Percentiles rank a stretch among this genome's conserved stretches.
Evolutionary conservation across 2,888 invertebrate species (phyloP).

Genomic region (Papilio gigon): DNA sequence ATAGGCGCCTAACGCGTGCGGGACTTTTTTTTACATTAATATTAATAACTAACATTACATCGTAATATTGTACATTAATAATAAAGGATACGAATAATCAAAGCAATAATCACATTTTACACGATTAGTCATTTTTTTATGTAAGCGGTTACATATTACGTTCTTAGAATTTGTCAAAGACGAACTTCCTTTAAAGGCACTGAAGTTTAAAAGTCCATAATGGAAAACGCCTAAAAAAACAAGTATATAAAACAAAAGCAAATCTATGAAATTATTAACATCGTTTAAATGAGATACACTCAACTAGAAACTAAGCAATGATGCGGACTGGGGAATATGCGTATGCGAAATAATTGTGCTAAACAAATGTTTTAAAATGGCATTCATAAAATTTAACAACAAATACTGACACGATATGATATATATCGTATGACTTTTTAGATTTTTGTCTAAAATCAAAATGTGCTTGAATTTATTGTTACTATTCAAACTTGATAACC

Average conservation of each 20-base stretch:
- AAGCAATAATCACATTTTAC: not conserved
- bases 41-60: conserved; percentile 55
- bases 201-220: not conserved
- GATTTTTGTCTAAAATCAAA: not conserved
- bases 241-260: conserved; percentile 2
- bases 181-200: not conserved
- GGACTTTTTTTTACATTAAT: conserved; percentile 70
- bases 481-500: not conserved
- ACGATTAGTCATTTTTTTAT: too few species aligned
- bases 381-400: too few species aligned
- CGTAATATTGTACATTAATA: conserved; percentile 49
- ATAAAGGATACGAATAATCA: not conserved
- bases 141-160: not conserved
- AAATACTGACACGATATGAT: too few species aligned
- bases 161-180: not conserved
- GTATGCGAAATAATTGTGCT: too few species aligned
- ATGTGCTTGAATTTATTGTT: not conserved
- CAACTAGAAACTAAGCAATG: not conserved
- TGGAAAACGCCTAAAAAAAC: not conserved
- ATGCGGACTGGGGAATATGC: too few species aligned
- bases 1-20: conserved; percentile 59
- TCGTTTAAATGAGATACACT: not conserved
- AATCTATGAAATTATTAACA: conserved; percentile 1
- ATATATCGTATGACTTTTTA: too few species aligned
- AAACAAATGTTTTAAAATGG: too few species aligned